A percentile compares a stretch with the other conserved stretches of the same genome.
Conservation (phyloP, 2,113 vertebrate genomes). For the Hystrix cristata region DNA sequence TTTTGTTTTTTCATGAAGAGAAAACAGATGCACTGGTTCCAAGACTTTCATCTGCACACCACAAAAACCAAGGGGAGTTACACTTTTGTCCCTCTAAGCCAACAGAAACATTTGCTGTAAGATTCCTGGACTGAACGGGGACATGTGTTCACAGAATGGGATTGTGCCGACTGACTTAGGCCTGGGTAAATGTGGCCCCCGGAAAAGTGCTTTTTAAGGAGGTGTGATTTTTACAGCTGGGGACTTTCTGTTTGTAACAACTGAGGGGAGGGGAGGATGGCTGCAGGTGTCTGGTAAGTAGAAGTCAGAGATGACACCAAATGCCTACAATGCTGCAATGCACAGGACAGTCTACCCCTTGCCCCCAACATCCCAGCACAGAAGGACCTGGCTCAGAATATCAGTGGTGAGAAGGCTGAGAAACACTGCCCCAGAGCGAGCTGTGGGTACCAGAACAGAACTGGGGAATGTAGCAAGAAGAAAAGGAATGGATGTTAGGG, state of each 20-base stretch:
- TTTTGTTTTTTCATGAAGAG: not conserved
- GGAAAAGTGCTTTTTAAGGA: not conserved
- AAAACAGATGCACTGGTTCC: not conserved
- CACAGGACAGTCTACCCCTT: too few species aligned
- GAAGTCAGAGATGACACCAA: not conserved
- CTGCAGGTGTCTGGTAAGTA: not conserved
- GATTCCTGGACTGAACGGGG: not conserved
- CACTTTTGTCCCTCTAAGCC: not conserved
- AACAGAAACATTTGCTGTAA: not conserved
- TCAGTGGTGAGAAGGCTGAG: not conserved
- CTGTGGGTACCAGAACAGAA: not conserved
- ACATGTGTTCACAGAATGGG: not conserved
- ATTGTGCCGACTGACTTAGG: not conserved
- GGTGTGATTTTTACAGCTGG: not conserved
- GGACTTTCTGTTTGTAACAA: not conserved
- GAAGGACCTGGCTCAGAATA: not conserved
- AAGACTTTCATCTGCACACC: not conserved
- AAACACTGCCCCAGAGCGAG: not conserved
- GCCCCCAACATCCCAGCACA: not conserved
- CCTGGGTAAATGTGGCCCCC: not conserved
- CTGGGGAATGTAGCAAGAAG: not conserved
- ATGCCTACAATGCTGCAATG: too few species aligned
- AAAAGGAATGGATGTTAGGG: not conserved
- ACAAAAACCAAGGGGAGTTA: not conserved
- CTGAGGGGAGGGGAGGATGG: accelerated